Evolutionary conservation across 2,113 vertebrate genomes (phyloP).

Genomic region (Ceratotherium simum): DNA sequence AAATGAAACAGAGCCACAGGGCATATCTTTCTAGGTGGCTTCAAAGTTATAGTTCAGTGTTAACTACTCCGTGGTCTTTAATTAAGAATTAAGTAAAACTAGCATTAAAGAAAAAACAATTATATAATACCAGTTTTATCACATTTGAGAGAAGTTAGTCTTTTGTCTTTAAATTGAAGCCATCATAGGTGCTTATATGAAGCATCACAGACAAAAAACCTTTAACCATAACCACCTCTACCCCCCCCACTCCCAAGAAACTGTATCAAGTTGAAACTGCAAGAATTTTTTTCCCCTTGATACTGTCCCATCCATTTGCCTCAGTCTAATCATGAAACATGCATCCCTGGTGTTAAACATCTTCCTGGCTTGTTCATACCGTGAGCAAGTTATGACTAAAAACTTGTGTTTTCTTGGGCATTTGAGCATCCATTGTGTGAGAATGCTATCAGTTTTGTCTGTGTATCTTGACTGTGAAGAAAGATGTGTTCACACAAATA

Average conservation of each 20-base stretch:
- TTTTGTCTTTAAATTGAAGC: slow-evolving; percentile 67
- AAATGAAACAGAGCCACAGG: slow-evolving; percentile 64
- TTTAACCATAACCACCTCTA: neutral
- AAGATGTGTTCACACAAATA: neutral
- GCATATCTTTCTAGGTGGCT: slow-evolving; percentile 65
- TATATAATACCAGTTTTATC: slow-evolving; percentile 60
- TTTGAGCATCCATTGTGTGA: slow-evolving; percentile 8
- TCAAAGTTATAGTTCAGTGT: slow-evolving; percentile 47
- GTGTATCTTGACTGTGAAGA: neutral
- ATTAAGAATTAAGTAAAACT: slow-evolving; percentile 76
- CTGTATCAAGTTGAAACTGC: slow-evolving; percentile 46
- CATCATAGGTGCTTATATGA: slow-evolving; percentile 34
- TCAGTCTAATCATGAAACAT: neutral
- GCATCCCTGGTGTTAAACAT: neutral
- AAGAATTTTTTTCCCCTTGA: neutral
- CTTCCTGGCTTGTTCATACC: neutral
- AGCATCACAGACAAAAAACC: slow-evolving; percentile 19
- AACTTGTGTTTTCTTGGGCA: neutral
- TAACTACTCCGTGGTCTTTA: slow-evolving; percentile 73
- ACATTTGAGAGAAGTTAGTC: slow-evolving; percentile 57
- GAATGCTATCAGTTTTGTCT: slow-evolving; percentile 40
- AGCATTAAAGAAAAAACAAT: slow-evolving; percentile 71
- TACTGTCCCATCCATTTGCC: neutral
- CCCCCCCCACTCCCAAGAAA: neutral
- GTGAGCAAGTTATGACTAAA: slow-evolving; percentile 20